These are phyloP conservation scores for Tiliacea aurago DNA, from an alignment of 2,888 invertebrate genomes.

Conservation along the genomic window DNA sequence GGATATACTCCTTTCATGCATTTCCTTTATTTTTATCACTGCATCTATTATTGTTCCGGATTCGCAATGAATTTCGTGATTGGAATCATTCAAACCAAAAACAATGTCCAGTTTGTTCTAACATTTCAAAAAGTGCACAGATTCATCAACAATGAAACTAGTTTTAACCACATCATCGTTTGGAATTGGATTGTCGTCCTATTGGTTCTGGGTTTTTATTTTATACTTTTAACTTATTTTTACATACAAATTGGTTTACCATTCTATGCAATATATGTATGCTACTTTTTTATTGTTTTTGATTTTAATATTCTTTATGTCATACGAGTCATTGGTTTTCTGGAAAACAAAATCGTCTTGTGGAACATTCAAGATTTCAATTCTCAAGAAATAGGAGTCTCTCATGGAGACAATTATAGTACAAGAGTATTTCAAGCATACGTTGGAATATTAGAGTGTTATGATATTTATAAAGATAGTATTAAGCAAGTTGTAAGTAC, in stretches of 20 bases:
- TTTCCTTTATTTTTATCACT: neutral
- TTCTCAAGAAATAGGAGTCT: neutral
- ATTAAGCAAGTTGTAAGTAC: slow-evolving; percentile 28
- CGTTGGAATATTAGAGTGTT: slow-evolving; percentile 35
- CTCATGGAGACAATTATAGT: neutral
- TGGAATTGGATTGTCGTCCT: slow-evolving; percentile 19
- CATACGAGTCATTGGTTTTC: neutral
- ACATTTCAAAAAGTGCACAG: slow-evolving; percentile 27
- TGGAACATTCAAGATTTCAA: neutral
- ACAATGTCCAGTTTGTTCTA: neutral
- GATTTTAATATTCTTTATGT: neutral
- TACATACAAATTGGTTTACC: neutral
- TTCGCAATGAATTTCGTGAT: slow-evolving; percentile 1
- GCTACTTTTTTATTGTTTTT: neutral
- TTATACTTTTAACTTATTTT: neutral
- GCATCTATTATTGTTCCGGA: neutral
- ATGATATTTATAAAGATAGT: slow-evolving; percentile 16
- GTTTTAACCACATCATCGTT: neutral
- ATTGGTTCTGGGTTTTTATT: neutral
- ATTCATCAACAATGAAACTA: slow-evolving; percentile 3
- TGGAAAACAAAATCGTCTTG: slow-evolving; percentile 18
- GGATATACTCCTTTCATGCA: too few relatives aligned
- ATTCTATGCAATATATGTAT: neutral
- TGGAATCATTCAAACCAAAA: neutral
- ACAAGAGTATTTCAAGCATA: slow-evolving; percentile 23